phyloP scores from a whole-genome alignment of 2,113 vertebrate genomes.

The Nibea albiflora region DNA sequence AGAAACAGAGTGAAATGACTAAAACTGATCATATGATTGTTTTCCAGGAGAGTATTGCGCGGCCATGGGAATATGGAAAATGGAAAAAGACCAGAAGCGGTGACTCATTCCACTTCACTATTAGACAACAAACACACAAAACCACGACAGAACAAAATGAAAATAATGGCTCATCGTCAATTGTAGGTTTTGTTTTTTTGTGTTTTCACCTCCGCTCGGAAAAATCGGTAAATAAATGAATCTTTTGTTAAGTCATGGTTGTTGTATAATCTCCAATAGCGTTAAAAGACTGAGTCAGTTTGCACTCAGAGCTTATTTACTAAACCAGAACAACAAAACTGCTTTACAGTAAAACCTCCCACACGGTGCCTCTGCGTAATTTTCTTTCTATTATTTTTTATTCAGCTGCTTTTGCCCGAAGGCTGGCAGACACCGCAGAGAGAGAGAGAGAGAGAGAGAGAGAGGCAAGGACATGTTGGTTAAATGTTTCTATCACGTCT shows the following conservation, averaged over 20 bases:
- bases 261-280: constrained; percentile 40
- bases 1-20: neutral
- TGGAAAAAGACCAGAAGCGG: neutral
- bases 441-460: constrained; percentile 29
- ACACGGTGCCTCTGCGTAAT: constrained; percentile 44
- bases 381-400: constrained; percentile 57
- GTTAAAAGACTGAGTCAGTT: constrained; percentile 5
- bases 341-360: constrained; percentile 56
- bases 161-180: neutral
- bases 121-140: neutral
- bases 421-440: constrained; percentile 44
- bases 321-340: constrained; percentile 24
- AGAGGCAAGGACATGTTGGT: constrained; percentile 59
- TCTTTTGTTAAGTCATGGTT: neutral
- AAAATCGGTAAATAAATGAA: neutral
- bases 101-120: neutral
- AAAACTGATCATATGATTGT: neutral
- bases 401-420: constrained; percentile 55
- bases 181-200: neutral
- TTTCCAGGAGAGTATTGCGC: no score
- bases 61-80: no score
- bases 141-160: neutral
- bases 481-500: constrained; percentile 73
- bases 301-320: constrained; percentile 37
- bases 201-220: neutral